Evolutionary conservation across 2,797 vertebrate species (phyloP).

Genomic region (Megalops cyprinoides): DNA sequence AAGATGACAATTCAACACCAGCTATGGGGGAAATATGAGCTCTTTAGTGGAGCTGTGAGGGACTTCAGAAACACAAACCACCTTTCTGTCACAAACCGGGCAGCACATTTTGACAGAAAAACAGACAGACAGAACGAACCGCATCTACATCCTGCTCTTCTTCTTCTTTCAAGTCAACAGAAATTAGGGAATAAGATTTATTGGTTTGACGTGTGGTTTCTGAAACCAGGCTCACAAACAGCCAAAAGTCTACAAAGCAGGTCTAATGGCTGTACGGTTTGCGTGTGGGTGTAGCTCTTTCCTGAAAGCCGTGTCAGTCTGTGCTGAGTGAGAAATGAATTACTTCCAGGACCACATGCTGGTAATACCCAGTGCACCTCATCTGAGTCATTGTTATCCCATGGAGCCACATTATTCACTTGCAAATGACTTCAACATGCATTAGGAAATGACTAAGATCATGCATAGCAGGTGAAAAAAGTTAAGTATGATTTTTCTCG

Average conservation of each 20-base stretch:
- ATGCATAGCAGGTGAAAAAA: slow-evolving; percentile 48
- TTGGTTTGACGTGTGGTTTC: background rate
- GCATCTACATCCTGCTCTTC: background rate
- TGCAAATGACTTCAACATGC: slow-evolving; percentile 35
- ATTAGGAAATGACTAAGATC: slow-evolving; percentile 61
- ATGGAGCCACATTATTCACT: slow-evolving; percentile 44
- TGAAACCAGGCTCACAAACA: background rate
- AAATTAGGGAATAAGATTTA: background rate
- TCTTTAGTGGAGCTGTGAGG: slow-evolving; percentile 34
- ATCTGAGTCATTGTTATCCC: slow-evolving; percentile 54
- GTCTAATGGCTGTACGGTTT: background rate
- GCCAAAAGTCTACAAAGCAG: background rate
- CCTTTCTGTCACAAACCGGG: background rate
- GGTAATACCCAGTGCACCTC: slow-evolving; percentile 49
- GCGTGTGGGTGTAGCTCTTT: too few relatives aligned
- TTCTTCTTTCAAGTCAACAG: background rate
- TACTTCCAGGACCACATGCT: slow-evolving; percentile 8
- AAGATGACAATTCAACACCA: slow-evolving; percentile 26
- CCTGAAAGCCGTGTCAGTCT: too few relatives aligned
- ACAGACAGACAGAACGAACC: background rate
- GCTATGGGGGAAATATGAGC: slow-evolving; percentile 30
- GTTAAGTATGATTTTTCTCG: slow-evolving; percentile 33
- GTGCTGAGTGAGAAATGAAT: slow-evolving; percentile 38
- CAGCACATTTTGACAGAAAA: background rate
- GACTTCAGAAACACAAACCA: slow-evolving; percentile 19